A percentile compares a stretch with the other conserved stretches of the same genome.
Evolutionary conservation across 1,140 invertebrate genomes (phyloP).

Genomic region (Potamilus streckersoni): DNA sequence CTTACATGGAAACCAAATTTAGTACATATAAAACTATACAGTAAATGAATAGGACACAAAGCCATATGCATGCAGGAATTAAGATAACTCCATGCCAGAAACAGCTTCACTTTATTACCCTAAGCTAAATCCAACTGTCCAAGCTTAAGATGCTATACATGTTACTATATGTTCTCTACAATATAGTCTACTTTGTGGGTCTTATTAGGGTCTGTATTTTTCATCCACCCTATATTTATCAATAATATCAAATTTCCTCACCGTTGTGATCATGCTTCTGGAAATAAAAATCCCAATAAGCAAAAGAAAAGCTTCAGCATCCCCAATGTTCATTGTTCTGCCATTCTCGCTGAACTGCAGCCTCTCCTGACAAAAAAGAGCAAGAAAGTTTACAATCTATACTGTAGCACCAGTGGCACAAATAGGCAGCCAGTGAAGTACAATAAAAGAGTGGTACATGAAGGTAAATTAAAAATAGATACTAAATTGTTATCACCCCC

Average conservation of each 20-base stretch:
- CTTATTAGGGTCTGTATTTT: too few relatives aligned
- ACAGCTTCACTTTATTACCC: too few relatives aligned
- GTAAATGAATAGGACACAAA: too few relatives aligned
- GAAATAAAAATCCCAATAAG: conserved; percentile 61
- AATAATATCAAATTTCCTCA: conserved; percentile 28
- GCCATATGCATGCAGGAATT: too few relatives aligned
- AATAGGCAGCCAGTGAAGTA: neutral
- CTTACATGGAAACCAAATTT: too few relatives aligned
- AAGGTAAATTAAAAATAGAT: neutral
- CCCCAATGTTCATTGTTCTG: conserved; percentile 49
- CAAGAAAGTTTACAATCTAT: conserved; percentile 1
- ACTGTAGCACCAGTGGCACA: neutral
- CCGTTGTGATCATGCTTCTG: conserved; percentile 61
- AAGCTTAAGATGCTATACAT: too few relatives aligned
- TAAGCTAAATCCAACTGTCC: too few relatives aligned
- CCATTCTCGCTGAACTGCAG: conserved; percentile 58
- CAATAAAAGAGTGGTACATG: neutral
- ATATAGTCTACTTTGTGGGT: too few relatives aligned
- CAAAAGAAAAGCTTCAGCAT: conserved; percentile 54
- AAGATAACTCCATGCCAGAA: too few relatives aligned
- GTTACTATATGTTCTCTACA: too few relatives aligned
- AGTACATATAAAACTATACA: too few relatives aligned
- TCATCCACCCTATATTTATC: too few relatives aligned
- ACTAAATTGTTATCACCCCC: neutral
- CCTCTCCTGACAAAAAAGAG: conserved; percentile 42